Conservation (phyloP, 2,888 invertebrate species). For the Imbricaverruca yamaguchii region DNA sequence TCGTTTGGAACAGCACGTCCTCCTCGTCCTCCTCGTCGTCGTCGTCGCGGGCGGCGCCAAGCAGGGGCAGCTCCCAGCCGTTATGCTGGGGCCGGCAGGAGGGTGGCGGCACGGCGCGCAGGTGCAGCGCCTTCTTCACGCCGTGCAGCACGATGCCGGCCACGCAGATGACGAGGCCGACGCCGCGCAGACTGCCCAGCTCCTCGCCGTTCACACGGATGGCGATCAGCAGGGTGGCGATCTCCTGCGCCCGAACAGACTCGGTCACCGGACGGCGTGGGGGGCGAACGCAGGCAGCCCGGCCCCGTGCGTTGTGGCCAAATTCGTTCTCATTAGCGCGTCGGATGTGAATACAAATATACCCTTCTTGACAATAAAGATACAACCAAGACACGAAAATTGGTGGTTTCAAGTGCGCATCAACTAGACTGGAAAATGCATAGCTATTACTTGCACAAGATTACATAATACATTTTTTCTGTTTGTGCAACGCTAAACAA, state of each 20-base stretch:
- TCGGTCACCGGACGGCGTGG: too few species aligned
- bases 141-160: not conserved
- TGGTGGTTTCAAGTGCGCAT: too few species aligned
- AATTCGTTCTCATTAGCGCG: too few species aligned
- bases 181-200: not conserved
- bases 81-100: not conserved
- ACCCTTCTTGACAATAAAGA: too few species aligned
- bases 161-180: not conserved
- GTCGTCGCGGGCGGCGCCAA: not conserved
- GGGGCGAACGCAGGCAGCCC: too few species aligned
- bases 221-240: not conserved
- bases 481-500: too few species aligned
- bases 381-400: too few species aligned
- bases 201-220: not conserved
- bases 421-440: too few species aligned
- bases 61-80: not conserved
- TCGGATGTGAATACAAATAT: too few species aligned
- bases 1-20: not conserved
- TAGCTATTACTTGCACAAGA: too few species aligned
- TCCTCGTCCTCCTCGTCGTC: not conserved
- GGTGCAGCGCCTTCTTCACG: not conserved
- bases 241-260: not conserved
- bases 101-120: not conserved
- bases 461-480: too few species aligned
- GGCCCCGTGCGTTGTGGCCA: too few species aligned